Evolutionary conservation across 1,140 invertebrate genomes (phyloP).

Genomic region (Zaprionus africanus): DNA sequence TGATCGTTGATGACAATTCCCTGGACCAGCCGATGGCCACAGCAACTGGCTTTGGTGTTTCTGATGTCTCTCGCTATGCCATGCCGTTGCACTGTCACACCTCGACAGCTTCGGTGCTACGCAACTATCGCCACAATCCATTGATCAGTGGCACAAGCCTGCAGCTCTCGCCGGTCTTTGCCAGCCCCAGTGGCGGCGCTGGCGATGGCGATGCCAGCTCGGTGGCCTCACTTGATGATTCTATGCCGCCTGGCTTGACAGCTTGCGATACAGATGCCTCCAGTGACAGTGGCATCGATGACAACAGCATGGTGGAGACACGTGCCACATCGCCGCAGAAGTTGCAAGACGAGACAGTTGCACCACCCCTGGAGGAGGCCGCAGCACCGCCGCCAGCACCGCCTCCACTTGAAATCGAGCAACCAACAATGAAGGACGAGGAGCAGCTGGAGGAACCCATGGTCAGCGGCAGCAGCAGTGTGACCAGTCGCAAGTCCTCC

Average conservation of each 20-base stretch:
- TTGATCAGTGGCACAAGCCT: slow-evolving; percentile 75
- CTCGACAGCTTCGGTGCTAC: slow-evolving; percentile 57
- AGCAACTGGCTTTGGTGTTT: background rate
- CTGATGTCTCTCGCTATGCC: slow-evolving; percentile 28
- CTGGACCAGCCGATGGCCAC: slow-evolving; percentile 33
- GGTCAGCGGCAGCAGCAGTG: slow-evolving; percentile 5
- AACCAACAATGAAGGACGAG: background rate
- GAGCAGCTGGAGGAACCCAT: slow-evolving; percentile 25
- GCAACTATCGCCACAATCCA: slow-evolving; percentile 76
- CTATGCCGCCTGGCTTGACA: slow-evolving; percentile 66
- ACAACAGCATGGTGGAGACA: slow-evolving; percentile 51
- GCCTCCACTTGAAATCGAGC: slow-evolving; percentile 7
- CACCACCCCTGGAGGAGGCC: slow-evolving; percentile 6
- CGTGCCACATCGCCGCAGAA: slow-evolving; percentile 45
- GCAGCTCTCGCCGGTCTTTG: slow-evolving; percentile 70
- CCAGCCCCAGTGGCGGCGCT: slow-evolving; percentile 3
- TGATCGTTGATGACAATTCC: slow-evolving; percentile 66
- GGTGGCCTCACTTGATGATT: slow-evolving; percentile 67
- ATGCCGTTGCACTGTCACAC: slow-evolving; percentile 65
- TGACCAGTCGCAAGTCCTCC: slow-evolving; percentile 67
- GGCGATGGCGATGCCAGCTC: slow-evolving; percentile 45
- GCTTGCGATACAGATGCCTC: slow-evolving; percentile 67
- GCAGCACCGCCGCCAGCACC: slow-evolving; percentile 39
- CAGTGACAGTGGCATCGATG: slow-evolving; percentile 80
- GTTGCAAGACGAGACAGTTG: slow-evolving; percentile 6